Conservation (phyloP, 1,140 invertebrate species). For the Habropoda laboriosa region DNA sequence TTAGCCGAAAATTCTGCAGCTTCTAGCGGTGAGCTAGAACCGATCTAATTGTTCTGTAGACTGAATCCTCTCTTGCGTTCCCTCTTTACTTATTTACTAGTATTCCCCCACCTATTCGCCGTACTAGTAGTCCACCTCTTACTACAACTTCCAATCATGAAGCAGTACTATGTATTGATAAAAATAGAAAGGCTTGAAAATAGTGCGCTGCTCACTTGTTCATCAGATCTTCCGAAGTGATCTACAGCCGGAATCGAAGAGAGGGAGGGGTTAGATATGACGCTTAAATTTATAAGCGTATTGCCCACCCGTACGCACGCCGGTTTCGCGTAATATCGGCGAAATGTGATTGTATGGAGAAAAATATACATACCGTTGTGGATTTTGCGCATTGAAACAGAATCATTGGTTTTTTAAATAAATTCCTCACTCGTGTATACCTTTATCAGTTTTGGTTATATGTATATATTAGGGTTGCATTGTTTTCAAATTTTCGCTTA, state of each 20-base stretch:
- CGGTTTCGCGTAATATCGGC: background rate
- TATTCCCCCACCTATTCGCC: conserved; percentile 61
- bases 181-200: conserved; percentile 78
- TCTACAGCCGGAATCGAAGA: background rate
- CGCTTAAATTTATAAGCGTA: conserved; percentile 30
- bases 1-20: conserved; percentile 30
- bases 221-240: conserved; percentile 49
- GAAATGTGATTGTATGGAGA: too few relatives aligned
- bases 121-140: conserved; percentile 67
- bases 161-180: conserved; percentile 75
- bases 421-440: too few relatives aligned
- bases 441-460: too few relatives aligned
- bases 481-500: too few relatives aligned
- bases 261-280: background rate
- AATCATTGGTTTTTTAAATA: too few relatives aligned
- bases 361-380: too few relatives aligned
- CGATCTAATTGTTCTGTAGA: conserved; percentile 66
- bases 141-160: conserved; percentile 67
- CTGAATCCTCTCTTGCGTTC: conserved; percentile 74
- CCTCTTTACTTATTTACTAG: conserved; percentile 80
- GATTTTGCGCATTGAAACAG: too few relatives aligned
- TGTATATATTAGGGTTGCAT: too few relatives aligned
- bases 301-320: background rate
- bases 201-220: conserved; percentile 58
- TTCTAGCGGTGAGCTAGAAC: conserved; percentile 30